phyloP scores from a whole-genome alignment of 2,888 invertebrate species.

The Notocelia uddmanniana region DNA sequence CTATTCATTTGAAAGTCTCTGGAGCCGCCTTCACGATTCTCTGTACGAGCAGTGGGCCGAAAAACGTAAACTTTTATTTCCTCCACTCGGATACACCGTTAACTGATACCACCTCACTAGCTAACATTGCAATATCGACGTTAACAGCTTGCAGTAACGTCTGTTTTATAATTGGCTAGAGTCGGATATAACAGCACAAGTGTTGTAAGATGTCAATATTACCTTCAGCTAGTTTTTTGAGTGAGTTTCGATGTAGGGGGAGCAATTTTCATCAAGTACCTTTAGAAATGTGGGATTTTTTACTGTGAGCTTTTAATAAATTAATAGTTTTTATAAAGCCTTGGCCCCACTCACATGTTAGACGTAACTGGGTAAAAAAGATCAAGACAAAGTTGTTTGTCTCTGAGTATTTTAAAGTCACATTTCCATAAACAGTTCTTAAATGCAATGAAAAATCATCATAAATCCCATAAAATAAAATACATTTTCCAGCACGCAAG shows the following conservation, averaged over 20 bases:
- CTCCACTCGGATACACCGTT: background rate
- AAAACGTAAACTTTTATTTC: constrained; percentile 34
- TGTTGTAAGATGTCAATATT: constrained; percentile 1
- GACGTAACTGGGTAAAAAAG: no score
- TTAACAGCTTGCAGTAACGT: background rate
- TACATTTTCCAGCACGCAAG: background rate
- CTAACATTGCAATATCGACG: background rate
- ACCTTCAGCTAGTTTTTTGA: background rate
- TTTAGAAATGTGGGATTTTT: no score
- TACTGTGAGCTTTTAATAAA: no score
- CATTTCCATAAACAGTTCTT: no score
- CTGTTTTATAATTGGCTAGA: background rate
- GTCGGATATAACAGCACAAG: background rate
- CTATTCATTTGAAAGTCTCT: background rate
- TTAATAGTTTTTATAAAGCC: no score
- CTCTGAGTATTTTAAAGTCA: no score
- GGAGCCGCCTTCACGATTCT: background rate
- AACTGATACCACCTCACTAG: background rate
- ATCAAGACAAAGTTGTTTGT: no score
- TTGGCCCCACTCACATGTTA: no score
- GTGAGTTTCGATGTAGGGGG: no score
- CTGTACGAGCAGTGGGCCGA: constrained; percentile 9
- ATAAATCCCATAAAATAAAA: background rate
- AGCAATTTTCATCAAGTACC: no score
- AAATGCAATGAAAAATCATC: background rate